These are phyloP conservation scores for Triplophysa yarkandensis DNA, from an alignment of 2,797 vertebrate genomes.

Conservation along the genomic window DNA sequence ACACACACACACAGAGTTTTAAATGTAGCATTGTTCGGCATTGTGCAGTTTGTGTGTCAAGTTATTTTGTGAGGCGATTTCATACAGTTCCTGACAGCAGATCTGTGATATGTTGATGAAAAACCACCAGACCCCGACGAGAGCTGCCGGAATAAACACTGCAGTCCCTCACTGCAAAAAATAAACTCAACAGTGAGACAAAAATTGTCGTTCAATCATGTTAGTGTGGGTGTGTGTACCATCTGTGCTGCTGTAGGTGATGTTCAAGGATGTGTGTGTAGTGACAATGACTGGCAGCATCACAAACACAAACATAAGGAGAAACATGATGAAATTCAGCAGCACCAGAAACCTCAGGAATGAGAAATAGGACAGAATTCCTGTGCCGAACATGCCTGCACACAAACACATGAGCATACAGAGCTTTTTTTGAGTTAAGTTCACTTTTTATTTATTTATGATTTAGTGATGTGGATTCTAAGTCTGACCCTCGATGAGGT, in stretches of 20 bases:
- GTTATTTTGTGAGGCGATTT: conserved; percentile 33
- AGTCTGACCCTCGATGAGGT: conserved; percentile 73
- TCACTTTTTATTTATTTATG: neutral
- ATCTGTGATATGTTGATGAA: conserved; percentile 87
- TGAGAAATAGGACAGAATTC: conserved; percentile 94
- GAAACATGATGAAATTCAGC: conserved; percentile 89
- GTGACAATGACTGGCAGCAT: conserved; percentile 83
- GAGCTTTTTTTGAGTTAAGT: no score
- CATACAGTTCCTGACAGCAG: conserved; percentile 91
- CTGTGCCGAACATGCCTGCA: conserved; percentile 92
- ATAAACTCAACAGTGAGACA: conserved; percentile 13
- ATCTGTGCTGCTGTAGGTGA: neutral
- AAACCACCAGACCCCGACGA: conserved; percentile 82
- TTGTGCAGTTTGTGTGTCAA: neutral
- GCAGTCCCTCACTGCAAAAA: conserved; percentile 76
- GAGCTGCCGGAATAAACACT: conserved; percentile 70
- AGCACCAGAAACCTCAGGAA: conserved; percentile 94
- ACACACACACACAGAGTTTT: neutral
- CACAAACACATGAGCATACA: neutral
- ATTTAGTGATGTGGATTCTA: neutral
- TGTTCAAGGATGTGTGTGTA: conserved; percentile 48
- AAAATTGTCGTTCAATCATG: no score
- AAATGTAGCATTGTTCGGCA: fast-evolving
- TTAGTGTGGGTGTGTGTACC: neutral
- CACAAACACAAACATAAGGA: conserved; percentile 88